Conservation (phyloP, 2,888 invertebrate species). For the Cacoxenus indagator region DNA sequence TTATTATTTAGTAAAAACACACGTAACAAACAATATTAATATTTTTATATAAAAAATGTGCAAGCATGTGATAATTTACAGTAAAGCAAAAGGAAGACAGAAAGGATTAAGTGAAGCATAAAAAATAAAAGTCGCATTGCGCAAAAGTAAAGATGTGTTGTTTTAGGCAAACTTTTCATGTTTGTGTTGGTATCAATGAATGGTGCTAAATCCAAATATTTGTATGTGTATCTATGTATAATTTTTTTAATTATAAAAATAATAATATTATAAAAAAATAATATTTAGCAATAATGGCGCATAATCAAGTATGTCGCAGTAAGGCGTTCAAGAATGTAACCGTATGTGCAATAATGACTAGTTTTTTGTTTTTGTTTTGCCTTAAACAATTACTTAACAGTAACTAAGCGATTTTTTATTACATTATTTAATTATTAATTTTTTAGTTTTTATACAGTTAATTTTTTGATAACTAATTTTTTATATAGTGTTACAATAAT, state of each 20-base stretch:
- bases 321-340: conserved; percentile 41
- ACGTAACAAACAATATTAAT: neutral
- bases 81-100: neutral
- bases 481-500: conserved; percentile 26
- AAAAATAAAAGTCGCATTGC: conserved; percentile 26
- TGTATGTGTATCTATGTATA: conserved; percentile 44
- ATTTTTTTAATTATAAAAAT: conserved; percentile 27
- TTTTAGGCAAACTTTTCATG: conserved; percentile 30
- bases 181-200: conserved; percentile 58
- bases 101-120: neutral
- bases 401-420: conserved; percentile 6
- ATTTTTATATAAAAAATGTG: neutral
- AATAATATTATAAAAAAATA: neutral
- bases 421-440: conserved; percentile 25
- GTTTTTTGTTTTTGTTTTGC: conserved; percentile 50
- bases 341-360: conserved; percentile 72
- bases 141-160: conserved; percentile 16
- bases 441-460: neutral
- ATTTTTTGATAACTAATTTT: neutral
- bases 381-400: conserved; percentile 20
- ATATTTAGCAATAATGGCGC: neutral
- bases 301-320: neutral
- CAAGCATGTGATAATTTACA: conserved; percentile 14
- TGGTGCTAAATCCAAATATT: conserved; percentile 71
- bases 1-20: neutral